Percentiles rank a stretch among this genome's conserved stretches.
Evolutionary conservation across 1,140 invertebrate genomes (phyloP).

Genomic region (Tetramorium simillimum): DNA sequence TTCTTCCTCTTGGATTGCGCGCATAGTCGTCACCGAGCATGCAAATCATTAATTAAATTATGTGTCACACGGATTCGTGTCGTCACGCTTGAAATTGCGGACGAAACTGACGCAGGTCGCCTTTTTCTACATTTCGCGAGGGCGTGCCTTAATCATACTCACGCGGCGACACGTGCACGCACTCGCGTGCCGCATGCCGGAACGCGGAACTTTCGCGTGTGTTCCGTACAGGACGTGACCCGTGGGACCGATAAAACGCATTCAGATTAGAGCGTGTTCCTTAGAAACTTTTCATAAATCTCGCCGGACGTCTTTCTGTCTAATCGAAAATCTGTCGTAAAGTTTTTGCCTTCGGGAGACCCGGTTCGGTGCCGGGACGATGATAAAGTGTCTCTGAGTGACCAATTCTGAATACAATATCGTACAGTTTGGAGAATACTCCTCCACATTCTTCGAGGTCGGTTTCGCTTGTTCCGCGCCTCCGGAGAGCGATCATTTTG

Average conservation of each 20-base stretch:
- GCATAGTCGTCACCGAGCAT: slow-evolving; percentile 36
- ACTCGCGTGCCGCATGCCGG: slow-evolving; percentile 31
- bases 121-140: slow-evolving; percentile 36
- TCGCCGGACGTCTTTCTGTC: slow-evolving; percentile 36
- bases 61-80: slow-evolving; percentile 64
- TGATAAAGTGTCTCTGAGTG: slow-evolving; percentile 62
- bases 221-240: slow-evolving; percentile 25
- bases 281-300: slow-evolving; percentile 61
- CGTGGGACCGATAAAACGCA: slow-evolving; percentile 66
- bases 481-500: slow-evolving; percentile 32
- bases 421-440: slow-evolving; percentile 27
- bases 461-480: background rate
- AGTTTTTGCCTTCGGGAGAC: slow-evolving; percentile 38
- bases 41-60: slow-evolving; percentile 68
- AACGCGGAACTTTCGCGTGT: slow-evolving; percentile 32
- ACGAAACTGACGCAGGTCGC: background rate
- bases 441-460: background rate
- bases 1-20: slow-evolving; percentile 1
- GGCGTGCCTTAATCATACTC: background rate
- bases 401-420: slow-evolving; percentile 45
- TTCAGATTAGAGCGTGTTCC: slow-evolving; percentile 56
- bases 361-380: background rate
- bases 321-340: slow-evolving; percentile 66
- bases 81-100: slow-evolving; percentile 59
- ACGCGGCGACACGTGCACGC: slow-evolving; percentile 31